phyloP scores from a whole-genome alignment of 2,113 vertebrate species.

The Heloderma charlesbogerti region DNA sequence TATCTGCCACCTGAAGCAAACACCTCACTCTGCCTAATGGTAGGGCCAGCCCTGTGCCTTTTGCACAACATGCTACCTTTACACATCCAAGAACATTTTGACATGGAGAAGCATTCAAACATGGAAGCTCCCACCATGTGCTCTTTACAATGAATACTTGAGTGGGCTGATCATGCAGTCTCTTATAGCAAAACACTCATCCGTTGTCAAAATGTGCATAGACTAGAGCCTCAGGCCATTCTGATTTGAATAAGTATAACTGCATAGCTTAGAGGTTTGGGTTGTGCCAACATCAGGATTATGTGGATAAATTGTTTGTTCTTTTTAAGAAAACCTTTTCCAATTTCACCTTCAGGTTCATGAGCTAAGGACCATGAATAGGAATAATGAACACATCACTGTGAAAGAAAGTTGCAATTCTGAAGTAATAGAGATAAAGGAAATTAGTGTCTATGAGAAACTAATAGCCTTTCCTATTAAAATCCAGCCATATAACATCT shows the following conservation, averaged over 20 bases:
- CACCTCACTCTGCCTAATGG: too few relatives aligned
- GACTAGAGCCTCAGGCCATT: conserved; percentile 19
- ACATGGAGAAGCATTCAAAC: background rate
- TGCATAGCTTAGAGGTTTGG: conserved; percentile 41
- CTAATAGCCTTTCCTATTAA: conserved; percentile 77
- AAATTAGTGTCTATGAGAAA: conserved; percentile 76
- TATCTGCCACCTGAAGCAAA: too few relatives aligned
- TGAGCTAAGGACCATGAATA: conserved; percentile 55
- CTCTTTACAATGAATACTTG: background rate
- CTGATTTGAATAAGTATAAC: conserved; percentile 36
- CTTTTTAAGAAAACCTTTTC: conserved; percentile 52
- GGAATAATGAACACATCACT: conserved; percentile 67
- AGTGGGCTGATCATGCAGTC: too few relatives aligned
- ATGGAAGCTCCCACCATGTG: background rate
- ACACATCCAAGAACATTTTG: background rate
- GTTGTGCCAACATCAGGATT: conserved; percentile 54
- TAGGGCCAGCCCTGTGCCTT: background rate
- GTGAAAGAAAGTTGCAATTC: conserved; percentile 63
- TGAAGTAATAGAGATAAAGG: conserved; percentile 74
- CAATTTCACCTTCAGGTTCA: conserved; percentile 42
- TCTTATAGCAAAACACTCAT: background rate
- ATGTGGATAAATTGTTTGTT: conserved; percentile 48
- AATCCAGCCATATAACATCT: conserved; percentile 50
- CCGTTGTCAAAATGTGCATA: conserved; percentile 16
- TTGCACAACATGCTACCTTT: background rate